Evolutionary conservation across 2,113 vertebrate genomes (phyloP).

Genomic region (Apodemus sylvaticus): DNA sequence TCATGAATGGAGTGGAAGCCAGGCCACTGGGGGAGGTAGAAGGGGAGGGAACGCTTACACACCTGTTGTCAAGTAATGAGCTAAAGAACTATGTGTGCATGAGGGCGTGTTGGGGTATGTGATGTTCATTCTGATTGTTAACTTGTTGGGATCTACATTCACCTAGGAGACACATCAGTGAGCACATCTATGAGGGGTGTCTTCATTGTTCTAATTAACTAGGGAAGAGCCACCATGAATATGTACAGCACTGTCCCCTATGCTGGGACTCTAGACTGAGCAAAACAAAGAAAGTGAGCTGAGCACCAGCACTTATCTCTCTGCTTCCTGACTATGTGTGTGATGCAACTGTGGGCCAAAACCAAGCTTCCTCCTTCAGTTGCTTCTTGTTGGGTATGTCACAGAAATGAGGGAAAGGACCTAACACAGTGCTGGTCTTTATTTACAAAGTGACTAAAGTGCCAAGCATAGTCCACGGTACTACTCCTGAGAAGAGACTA

Average conservation of each 20-base stretch:
- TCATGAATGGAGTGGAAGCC: background rate
- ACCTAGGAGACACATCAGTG: background rate
- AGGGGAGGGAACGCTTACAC: background rate
- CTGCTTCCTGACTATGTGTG: background rate
- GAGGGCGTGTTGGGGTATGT: background rate
- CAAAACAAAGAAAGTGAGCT: background rate
- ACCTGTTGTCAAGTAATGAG: background rate
- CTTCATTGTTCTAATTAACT: background rate
- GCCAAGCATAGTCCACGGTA: background rate
- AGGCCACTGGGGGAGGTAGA: accelerated
- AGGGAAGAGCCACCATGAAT: background rate
- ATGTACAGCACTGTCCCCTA: too few relatives aligned
- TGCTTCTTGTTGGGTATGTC: background rate
- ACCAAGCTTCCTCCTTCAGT: background rate
- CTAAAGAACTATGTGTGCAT: background rate
- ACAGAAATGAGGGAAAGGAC: background rate
- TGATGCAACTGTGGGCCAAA: background rate
- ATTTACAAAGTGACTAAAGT: background rate
- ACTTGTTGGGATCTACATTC: background rate
- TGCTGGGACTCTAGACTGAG: background rate
- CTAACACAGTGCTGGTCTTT: background rate
- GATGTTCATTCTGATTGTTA: background rate
- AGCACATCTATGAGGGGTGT: background rate
- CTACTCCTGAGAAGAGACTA: background rate
- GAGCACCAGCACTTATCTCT: background rate